Base-by-base conservation (phyloP, 2,797 vertebrate genomes). In the Sebastes hopkinsi region DNA sequence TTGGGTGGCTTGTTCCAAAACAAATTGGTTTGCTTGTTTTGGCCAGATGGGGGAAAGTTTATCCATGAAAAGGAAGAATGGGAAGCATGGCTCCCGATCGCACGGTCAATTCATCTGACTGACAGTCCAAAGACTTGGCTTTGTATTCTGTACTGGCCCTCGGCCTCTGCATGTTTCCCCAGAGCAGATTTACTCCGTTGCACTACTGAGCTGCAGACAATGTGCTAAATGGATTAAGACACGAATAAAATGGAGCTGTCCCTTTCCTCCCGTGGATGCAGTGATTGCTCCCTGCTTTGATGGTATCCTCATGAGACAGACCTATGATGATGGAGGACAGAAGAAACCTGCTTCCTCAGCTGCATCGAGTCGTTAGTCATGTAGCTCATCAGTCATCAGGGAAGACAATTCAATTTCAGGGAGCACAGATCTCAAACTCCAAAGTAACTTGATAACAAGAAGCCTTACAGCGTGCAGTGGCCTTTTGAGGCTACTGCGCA, bases 211-310 rank as follows among this genome's bases (percentile, higher is more conserved):
- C 82, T 42, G 2, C 69, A 84, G 69, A 76, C 77, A 68, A 75
- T 83, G 82, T 82, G 77, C 67, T 73, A 55, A 86, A 87, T 75
- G 85, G 75, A 86, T 88, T 82, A 75, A 85, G 83, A 89, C 52
- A 5, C 14, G 12, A 70, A 67, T 77, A 81, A 83, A 85, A 74
- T 36, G 8, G 70, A 75, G 60, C 30, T 32, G 71, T 76, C 61
- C 77, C n/a, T 27, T 71, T 67, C 52, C 61, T 74, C 22, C 29
- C 38, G 6, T 0, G 13, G 80, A 83, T 58, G 76, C 38, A 23
- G 46, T 61, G 34, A 85, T 38, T 38, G 64, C 66, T 81, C 61
- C 38, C 2, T 32, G 34, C 80, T 81, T 81, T 83, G 58, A 83
- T 55, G 30, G 29, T 23, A 13, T 71, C 69, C 82, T 67, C 67